These are phyloP conservation scores for Mimumesa dahlbomi DNA, from an alignment of 2,888 invertebrate species.

Conservation along the genomic window DNA sequence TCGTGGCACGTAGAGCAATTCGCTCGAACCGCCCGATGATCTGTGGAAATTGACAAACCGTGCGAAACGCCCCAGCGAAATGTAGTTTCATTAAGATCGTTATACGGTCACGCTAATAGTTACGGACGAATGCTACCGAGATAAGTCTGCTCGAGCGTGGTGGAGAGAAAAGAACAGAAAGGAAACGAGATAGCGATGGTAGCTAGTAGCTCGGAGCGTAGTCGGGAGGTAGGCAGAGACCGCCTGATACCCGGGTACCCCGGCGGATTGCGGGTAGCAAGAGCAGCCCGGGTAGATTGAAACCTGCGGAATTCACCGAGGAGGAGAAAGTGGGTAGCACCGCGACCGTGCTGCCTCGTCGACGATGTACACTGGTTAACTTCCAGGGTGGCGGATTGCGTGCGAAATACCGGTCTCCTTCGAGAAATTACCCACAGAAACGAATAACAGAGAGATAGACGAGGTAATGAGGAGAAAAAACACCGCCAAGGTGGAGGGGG, in stretches of 20 bases:
- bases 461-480: not conserved
- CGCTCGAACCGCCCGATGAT: conserved; percentile 6
- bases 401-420: conserved; percentile 54
- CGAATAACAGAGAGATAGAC: conserved; percentile 1
- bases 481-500: not conserved
- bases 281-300: conserved; percentile 33
- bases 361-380: not conserved
- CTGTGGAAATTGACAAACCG: conserved; percentile 57
- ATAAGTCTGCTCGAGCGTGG: conserved; percentile 49
- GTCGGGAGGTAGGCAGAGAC: conserved; percentile 1
- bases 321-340: conserved; percentile 11
- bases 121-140: conserved; percentile 58
- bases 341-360: not conserved
- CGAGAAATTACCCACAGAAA: conserved; percentile 25
- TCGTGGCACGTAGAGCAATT: not conserved
- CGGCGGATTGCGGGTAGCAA: no score
- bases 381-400: conserved; percentile 50
- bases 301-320: conserved; percentile 16
- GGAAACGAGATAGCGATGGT: not conserved
- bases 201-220: not conserved
- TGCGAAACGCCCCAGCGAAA: conserved; percentile 54
- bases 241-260: not conserved
- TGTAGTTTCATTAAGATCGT: conserved; percentile 61
- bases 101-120: conserved; percentile 54
- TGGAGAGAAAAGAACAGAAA: conserved; percentile 8